Evolutionary conservation across 2,113 vertebrate species (phyloP).

Genomic region (Tyto alba): DNA sequence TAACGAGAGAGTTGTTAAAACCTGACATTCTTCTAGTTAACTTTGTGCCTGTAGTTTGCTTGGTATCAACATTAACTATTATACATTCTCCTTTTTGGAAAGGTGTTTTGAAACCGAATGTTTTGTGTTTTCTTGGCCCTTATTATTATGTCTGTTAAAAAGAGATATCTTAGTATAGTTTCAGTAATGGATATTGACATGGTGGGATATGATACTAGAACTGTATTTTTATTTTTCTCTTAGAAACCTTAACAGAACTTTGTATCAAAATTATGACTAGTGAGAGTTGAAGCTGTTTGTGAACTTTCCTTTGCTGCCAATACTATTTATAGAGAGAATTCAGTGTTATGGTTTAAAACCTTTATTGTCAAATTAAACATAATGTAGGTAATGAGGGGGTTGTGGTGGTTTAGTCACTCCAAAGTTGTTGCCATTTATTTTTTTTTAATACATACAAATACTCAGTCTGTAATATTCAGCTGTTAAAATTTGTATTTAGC

Average conservation of each 20-base stretch:
- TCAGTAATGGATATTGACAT: background rate
- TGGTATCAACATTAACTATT: background rate
- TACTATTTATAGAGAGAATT: too few species aligned
- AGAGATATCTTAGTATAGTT: background rate
- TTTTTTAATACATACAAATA: background rate
- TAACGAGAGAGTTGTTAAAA: background rate
- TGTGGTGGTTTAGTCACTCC: background rate
- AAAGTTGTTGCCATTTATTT: background rate
- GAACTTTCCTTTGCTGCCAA: background rate
- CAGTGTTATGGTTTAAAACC: background rate
- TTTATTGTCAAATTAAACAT: background rate
- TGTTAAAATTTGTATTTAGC: background rate
- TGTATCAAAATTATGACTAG: background rate
- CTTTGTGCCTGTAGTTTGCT: background rate
- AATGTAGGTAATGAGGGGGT: too few species aligned
- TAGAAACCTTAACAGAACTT: background rate
- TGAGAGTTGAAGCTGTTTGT: background rate
- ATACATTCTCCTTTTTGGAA: background rate
- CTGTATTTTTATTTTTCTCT: background rate
- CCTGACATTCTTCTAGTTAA: background rate
- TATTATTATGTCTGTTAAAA: background rate
- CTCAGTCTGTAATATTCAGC: background rate
- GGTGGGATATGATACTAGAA: background rate
- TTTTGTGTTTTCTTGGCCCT: background rate
- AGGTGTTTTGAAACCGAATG: background rate